phyloP scores from a whole-genome alignment of 2,797 vertebrate genomes.

The Coregonus ussuriensis region DNA sequence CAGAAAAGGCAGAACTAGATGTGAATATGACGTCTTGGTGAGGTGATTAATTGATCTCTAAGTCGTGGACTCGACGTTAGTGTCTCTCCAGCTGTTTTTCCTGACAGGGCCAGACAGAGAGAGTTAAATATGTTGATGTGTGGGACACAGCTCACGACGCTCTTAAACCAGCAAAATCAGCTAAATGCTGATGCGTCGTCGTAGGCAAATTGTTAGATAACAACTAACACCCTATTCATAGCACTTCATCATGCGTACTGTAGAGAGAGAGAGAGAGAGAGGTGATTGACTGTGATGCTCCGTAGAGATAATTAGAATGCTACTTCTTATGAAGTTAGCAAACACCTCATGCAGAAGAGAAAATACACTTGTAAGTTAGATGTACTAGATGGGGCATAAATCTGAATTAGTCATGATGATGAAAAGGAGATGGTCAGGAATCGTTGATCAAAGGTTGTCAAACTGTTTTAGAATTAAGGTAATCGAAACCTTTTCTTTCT shows the following conservation, averaged over 20 bases:
- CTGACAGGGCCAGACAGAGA: constrained; percentile 35
- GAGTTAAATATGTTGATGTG: constrained; percentile 54
- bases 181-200: constrained; percentile 43
- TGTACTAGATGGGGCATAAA: too few species aligned
- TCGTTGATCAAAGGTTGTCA: too few species aligned
- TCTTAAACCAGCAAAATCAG: constrained; percentile 59
- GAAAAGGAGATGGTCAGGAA: too few species aligned
- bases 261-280: constrained; percentile 26
- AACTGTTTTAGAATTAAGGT: too few species aligned
- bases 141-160: constrained; percentile 5
- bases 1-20: constrained; percentile 30
- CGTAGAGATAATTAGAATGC: constrained; percentile 31
- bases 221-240: constrained; percentile 32
- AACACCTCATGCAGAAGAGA: too few species aligned
- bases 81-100: constrained; percentile 28
- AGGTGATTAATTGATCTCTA: constrained; percentile 51
- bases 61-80: constrained; percentile 34
- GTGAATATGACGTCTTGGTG: constrained; percentile 41
- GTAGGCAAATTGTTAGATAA: constrained; percentile 50
- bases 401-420: too few species aligned
- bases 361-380: not conserved
- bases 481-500: too few species aligned
- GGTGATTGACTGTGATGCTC: constrained; percentile 42
- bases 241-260: constrained; percentile 45
- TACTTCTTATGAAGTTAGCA: not conserved